phyloP scores from a whole-genome alignment of 2,888 invertebrate genomes.

The Limnephilus rhombicus region DNA sequence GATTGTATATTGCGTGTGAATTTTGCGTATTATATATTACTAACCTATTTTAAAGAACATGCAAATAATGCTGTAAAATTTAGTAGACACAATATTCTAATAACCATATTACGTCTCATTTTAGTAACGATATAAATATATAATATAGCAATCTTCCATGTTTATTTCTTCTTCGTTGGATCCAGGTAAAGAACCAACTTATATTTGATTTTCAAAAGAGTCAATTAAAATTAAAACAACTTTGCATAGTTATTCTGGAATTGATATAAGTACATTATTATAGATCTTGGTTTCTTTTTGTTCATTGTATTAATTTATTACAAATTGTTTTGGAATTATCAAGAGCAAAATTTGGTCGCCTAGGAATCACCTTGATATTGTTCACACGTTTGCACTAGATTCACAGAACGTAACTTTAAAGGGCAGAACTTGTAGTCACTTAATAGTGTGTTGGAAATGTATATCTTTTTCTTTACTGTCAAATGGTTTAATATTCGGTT shows the following conservation, averaged over 20 bases:
- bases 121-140: conserved; percentile 59
- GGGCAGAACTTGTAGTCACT: conserved; percentile 12
- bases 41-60: conserved; percentile 54
- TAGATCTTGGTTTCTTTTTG: conserved; percentile 1
- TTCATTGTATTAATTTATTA: neutral
- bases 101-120: conserved; percentile 59
- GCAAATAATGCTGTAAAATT: conserved; percentile 56
- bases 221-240: conserved; percentile 2
- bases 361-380: conserved; percentile 39
- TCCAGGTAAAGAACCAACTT: neutral
- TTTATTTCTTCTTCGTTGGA: conserved; percentile 40
- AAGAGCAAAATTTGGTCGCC: conserved; percentile 3
- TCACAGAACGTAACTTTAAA: conserved; percentile 6
- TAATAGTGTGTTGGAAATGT: conserved; percentile 3
- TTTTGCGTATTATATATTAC: conserved; percentile 61
- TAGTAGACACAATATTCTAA: conserved; percentile 62
- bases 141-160: conserved; percentile 50
- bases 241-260: conserved; percentile 6
- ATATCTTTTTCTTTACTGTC: neutral
- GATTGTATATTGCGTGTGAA: conserved; percentile 60
- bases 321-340: neutral
- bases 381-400: conserved; percentile 36
- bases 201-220: neutral
- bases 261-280: conserved; percentile 26
- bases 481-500: conserved; percentile 7